These are phyloP conservation scores for Trogon surrucura DNA, from an alignment of 2,113 vertebrate genomes.

Conservation along the genomic window DNA sequence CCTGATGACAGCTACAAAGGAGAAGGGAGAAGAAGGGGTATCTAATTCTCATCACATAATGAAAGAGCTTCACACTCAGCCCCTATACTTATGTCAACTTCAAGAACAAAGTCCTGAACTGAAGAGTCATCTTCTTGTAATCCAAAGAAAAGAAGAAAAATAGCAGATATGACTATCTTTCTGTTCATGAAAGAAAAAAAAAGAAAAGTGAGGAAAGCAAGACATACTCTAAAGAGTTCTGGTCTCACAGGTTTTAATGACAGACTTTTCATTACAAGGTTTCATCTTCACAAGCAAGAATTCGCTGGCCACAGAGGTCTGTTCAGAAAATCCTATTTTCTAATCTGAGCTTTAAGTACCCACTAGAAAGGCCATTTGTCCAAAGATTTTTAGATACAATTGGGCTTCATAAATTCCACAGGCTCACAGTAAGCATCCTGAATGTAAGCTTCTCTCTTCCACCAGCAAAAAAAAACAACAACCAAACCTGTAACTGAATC, in stretches of 20 bases:
- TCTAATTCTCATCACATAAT: not conserved
- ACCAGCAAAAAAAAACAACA: not conserved
- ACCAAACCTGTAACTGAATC: not conserved
- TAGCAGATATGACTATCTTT: not conserved
- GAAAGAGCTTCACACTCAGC: not conserved
- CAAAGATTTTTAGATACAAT: not conserved
- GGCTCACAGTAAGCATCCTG: not conserved
- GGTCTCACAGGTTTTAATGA: not conserved
- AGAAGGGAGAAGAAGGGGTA: not conserved
- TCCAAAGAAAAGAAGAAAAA: not conserved
- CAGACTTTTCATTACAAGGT: not conserved
- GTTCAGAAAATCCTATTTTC: not conserved
- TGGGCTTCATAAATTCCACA: not conserved
- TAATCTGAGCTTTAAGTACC: not conserved
- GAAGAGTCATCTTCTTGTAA: not conserved
- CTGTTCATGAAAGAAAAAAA: not conserved
- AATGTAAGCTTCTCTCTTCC: not conserved
- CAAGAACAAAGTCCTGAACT: not conserved
- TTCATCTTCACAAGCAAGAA: not conserved
- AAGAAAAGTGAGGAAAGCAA: not conserved
- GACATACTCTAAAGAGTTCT: not conserved
- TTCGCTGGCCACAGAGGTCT: not conserved
- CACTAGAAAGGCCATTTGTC: constrained; percentile 20
- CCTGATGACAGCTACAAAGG: not conserved
- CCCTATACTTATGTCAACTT: not conserved